Base-by-base conservation (phyloP, 2,888 invertebrate species). In the Trichopria drosophilae region DNA sequence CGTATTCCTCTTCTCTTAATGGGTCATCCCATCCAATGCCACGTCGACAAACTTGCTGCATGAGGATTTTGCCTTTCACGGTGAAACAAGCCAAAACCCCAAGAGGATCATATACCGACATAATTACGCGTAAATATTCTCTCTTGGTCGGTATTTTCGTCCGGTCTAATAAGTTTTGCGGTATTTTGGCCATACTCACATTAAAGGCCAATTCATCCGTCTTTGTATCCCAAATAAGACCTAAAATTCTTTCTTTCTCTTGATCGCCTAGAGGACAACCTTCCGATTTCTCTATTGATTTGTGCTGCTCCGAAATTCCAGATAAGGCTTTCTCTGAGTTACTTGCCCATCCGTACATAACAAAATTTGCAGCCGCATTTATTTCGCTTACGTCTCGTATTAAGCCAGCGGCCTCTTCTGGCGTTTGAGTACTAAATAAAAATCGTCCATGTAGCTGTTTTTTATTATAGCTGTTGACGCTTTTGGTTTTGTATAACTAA, bases 141-240 rank as follows among this genome's bases (percentile, higher is more conserved):
- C 57, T 19, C 24, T 59, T 61, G 22, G 55, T 62, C 5, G 7
- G 29, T 29, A n/a, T 4, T 29, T 3, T 29, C 13, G n/a, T 7
- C 3, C 29, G 12, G 7, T 4, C 13, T 7, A 29, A 4, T 5
- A 29, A 12, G 4, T 29, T 7, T 29, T 4, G 4, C 13, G 29
- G 29, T 5, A 29, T 29, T 7, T 29, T 29, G 12, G 29, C 4
- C n/a, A 29, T 12, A 12, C 3, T 7, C n/a, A 29, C 29, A 13
- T 29, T 29, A 29, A 29, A 29, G 5, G n/a, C 13, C 7, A 29
- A 29, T 7, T 29, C 7, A 7, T 29, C 29, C n/a, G n/a, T n/a
- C n/a, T n/a, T n/a, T n/a, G n/a, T n/a, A n/a, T n/a, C n/a, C n/a
- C n/a, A n/a, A n/a, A n/a, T n/a, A n/a, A n/a, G n/a, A n/a, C n/a